A percentile compares a stretch with the other conserved stretches of the same genome.
Conservation (phyloP, 2,113 vertebrate species). For the Plestiodon gilberti region DNA sequence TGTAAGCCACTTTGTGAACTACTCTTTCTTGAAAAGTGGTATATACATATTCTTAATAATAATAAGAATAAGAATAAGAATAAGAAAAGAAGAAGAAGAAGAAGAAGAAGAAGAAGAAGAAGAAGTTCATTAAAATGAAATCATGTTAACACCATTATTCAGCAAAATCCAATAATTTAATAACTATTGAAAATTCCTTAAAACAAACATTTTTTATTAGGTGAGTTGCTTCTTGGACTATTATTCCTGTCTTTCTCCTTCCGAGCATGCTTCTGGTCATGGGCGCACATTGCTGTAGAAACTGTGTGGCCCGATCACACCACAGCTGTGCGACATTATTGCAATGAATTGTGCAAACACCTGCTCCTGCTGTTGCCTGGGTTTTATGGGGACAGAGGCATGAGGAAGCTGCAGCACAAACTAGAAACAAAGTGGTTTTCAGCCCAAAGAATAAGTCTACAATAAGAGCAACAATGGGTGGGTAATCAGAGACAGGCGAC, state of each 20-base stretch:
- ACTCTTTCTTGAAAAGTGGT: too few species aligned
- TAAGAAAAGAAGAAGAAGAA: too few species aligned
- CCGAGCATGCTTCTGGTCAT: rapidly evolving
- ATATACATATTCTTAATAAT: too few species aligned
- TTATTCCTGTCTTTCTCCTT: neutral
- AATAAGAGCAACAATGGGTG: constrained; percentile 7
- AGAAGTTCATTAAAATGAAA: too few species aligned
- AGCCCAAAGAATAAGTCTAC: neutral
- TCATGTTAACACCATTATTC: too few species aligned
- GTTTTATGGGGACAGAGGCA: constrained; percentile 9
- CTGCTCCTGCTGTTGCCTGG: neutral
- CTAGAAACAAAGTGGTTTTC: constrained; percentile 6
- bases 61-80: too few species aligned
- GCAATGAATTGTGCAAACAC: neutral
- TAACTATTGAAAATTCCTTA: too few species aligned
- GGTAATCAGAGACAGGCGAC: neutral
- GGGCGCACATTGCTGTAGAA: rapidly evolving
- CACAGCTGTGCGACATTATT: neutral
- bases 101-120: too few species aligned
- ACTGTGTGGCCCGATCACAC: rapidly evolving
- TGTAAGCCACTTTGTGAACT: too few species aligned
- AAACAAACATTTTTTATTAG: neutral
- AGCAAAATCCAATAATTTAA: too few species aligned
- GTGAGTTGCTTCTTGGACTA: neutral
- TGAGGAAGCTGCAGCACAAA: neutral